Evolutionary conservation across 2,797 vertebrate species (phyloP).

Genomic region (Onychomys arenicola): DNA sequence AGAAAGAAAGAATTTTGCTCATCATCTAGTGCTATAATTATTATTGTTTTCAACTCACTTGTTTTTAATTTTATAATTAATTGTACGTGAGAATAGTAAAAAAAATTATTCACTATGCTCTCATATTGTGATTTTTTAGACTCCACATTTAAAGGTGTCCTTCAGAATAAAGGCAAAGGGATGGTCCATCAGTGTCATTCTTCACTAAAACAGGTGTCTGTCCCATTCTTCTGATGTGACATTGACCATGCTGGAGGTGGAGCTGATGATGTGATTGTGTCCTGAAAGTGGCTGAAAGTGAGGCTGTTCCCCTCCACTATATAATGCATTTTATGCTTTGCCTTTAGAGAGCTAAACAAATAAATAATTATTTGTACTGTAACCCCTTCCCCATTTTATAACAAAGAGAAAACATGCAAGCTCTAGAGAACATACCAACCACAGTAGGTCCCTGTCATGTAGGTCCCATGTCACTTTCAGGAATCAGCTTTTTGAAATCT

Average conservation of each 20-base stretch:
- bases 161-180: neutral
- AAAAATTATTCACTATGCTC: neutral
- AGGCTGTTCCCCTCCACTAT: too few relatives aligned
- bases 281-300: rapidly evolving
- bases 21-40: neutral
- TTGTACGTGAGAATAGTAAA: neutral
- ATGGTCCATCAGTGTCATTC: neutral
- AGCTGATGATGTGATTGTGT: rapidly evolving
- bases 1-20: conserved; percentile 48
- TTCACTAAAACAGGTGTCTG: neutral
- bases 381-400: neutral
- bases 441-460: neutral
- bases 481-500: neutral
- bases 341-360: neutral
- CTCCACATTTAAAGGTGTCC: neutral
- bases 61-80: conserved; percentile 55
- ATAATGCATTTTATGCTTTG: neutral
- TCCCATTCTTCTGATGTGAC: neutral
- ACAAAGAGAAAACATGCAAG: neutral
- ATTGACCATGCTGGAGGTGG: neutral
- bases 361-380: neutral
- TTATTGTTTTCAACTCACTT: conserved; percentile 61
- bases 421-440: neutral
- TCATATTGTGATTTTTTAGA: neutral
- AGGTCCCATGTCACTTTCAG: neutral